Conservation (phyloP, 2,797 vertebrate genomes). For the Chelonia mydas region DNA sequence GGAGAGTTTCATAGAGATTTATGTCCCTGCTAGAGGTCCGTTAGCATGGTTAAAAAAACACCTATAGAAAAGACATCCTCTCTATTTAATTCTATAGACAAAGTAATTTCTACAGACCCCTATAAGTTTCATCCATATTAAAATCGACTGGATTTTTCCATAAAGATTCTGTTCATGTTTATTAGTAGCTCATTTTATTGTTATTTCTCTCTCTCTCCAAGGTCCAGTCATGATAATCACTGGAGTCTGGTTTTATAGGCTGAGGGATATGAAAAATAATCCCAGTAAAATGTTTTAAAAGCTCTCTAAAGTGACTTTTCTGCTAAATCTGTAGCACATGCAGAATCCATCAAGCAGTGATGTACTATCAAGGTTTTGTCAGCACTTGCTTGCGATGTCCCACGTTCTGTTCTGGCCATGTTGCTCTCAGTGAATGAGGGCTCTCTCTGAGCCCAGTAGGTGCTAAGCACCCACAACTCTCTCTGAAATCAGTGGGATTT, state of each 20-base stretch:
- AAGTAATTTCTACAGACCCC: fast-evolving
- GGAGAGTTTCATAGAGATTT: background rate
- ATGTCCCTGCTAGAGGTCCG: fast-evolving
- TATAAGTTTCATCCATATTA: background rate
- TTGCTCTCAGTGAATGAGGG: background rate
- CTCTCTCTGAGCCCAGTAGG: background rate
- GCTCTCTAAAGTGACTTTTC: background rate
- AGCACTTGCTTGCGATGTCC: background rate
- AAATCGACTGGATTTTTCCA: background rate
- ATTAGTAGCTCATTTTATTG: background rate
- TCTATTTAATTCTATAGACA: background rate
- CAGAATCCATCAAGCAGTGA: background rate
- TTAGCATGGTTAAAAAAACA: fast-evolving
- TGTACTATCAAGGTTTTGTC: background rate
- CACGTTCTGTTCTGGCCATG: background rate
- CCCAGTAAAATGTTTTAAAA: background rate
- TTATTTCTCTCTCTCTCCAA: background rate
- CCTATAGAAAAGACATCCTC: fast-evolving
- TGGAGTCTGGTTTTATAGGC: background rate
- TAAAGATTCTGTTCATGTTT: fast-evolving
- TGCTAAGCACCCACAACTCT: no score
- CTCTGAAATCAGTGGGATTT: background rate
- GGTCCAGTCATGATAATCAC: background rate
- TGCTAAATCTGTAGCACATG: background rate
- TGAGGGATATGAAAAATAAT: background rate